Evolutionary conservation across 2,113 vertebrate genomes (phyloP).

Genomic region (Embiotoca jacksoni): DNA sequence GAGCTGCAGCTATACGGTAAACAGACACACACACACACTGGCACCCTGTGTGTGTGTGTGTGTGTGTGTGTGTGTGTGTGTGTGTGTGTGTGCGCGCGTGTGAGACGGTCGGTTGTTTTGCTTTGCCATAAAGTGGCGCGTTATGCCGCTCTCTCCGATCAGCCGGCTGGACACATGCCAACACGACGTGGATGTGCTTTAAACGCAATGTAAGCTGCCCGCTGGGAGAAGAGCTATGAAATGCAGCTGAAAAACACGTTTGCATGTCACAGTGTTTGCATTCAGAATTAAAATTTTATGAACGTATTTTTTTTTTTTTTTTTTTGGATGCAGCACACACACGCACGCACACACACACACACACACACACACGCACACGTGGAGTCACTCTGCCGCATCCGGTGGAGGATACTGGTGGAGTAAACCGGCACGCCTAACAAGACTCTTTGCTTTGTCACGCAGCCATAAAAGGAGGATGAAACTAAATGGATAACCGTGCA

Average conservation of each 20-base stretch:
- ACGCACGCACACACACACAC: conserved; percentile 31
- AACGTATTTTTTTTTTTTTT: conserved; percentile 40
- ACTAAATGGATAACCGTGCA: not conserved
- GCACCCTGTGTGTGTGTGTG: not conserved
- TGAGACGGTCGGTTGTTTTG: conserved; percentile 30
- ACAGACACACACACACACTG: conserved; percentile 28
- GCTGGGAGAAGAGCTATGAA: conserved; percentile 38
- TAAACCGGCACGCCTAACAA: not conserved
- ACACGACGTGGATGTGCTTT: conserved; percentile 29
- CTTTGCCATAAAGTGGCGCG: conserved; percentile 26
- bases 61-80: too few relatives aligned
- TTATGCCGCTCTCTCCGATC: conserved; percentile 35
- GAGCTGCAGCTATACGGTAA: conserved; percentile 64
- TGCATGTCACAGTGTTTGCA: conserved; percentile 76
- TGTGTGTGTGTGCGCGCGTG: too few relatives aligned
- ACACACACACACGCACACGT: conserved; percentile 49
- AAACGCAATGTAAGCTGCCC: conserved; percentile 38
- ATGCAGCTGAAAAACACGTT: conserved; percentile 69
- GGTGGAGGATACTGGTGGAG: not conserved
- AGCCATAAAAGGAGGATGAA: not conserved
- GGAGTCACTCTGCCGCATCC: conserved; percentile 7
- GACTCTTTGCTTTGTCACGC: conserved; percentile 6
- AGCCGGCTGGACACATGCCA: conserved; percentile 47
- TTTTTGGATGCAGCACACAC: conserved; percentile 7
- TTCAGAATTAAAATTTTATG: conserved; percentile 66